Percentiles rank a stretch among this genome's conserved stretches.
Evolutionary conservation across 2,797 vertebrate genomes (phyloP).

Genomic region (Characodon lateralis): DNA sequence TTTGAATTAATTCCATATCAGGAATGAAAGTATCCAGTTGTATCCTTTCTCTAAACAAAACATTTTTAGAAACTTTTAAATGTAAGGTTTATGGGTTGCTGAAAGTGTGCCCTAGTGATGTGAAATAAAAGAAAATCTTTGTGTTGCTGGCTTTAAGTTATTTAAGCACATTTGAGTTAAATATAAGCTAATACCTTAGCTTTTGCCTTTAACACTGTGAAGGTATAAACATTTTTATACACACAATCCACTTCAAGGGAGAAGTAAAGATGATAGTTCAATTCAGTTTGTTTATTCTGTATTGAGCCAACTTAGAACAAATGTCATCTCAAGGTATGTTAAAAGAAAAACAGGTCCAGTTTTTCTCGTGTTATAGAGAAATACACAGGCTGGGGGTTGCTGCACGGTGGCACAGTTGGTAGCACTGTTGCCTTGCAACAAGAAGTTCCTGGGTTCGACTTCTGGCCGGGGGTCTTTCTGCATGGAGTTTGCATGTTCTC

Average conservation of each 20-base stretch:
- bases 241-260: neutral
- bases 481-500: too few species aligned
- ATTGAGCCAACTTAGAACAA: neutral
- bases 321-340: too few species aligned
- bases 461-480: too few species aligned
- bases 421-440: too few species aligned
- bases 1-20: neutral
- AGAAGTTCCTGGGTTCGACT: too few species aligned
- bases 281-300: neutral
- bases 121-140: neutral
- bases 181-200: neutral
- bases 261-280: neutral
- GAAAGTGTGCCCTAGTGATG: neutral
- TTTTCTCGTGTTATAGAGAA: too few species aligned
- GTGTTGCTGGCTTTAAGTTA: neutral
- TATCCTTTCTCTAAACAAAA: neutral
- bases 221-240: neutral
- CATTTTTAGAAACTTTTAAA: neutral
- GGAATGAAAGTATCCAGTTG: neutral
- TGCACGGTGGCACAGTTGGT: too few species aligned
- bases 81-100: neutral
- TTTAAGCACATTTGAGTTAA: neutral
- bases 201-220: too few species aligned
- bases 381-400: neutral
- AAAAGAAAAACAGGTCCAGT: too few species aligned